Conservation (phyloP, 1,140 invertebrate species). For the Trichonephila inaurata region DNA sequence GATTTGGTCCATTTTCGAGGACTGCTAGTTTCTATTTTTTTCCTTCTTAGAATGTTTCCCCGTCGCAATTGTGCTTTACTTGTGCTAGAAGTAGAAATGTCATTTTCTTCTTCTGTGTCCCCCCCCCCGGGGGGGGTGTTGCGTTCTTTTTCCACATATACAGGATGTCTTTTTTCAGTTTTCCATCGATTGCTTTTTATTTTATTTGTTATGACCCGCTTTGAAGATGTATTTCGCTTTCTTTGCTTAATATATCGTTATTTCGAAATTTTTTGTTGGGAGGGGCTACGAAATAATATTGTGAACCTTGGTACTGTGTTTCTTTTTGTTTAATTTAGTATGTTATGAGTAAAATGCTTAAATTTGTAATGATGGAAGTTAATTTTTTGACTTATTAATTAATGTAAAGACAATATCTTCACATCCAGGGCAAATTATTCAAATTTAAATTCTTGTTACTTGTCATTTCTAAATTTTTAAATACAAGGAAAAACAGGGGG, state of each 20-base stretch:
- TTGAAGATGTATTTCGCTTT: constrained; percentile 22
- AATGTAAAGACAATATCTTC: too few species aligned
- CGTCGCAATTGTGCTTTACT: constrained; percentile 7
- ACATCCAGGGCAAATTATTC: too few species aligned
- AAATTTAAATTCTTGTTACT: too few species aligned
- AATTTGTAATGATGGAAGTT: too few species aligned
- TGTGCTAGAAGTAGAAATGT: constrained; percentile 44
- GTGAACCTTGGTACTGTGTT: too few species aligned
- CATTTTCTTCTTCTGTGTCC: background rate
- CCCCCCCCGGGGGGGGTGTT: too few species aligned
- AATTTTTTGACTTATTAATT: too few species aligned
- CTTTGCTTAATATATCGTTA: background rate
- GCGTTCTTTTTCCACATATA: background rate
- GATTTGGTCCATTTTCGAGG: constrained; percentile 55
- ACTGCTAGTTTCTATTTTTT: background rate
- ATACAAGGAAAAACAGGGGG: too few species aligned
- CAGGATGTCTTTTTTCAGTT: constrained; percentile 65
- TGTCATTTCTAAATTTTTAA: too few species aligned
- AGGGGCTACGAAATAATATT: too few species aligned
- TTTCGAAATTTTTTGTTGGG: background rate
- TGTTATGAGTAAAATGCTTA: too few species aligned
- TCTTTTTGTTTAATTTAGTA: too few species aligned
- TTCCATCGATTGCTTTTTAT: constrained; percentile 18
- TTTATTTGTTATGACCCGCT: constrained; percentile 18
- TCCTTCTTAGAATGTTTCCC: constrained; percentile 8